Evolutionary conservation across 1,140 invertebrate genomes (phyloP), one percentile per base, ranked within the genome.

Genomic region (Pseudoatta argentina): DNA sequence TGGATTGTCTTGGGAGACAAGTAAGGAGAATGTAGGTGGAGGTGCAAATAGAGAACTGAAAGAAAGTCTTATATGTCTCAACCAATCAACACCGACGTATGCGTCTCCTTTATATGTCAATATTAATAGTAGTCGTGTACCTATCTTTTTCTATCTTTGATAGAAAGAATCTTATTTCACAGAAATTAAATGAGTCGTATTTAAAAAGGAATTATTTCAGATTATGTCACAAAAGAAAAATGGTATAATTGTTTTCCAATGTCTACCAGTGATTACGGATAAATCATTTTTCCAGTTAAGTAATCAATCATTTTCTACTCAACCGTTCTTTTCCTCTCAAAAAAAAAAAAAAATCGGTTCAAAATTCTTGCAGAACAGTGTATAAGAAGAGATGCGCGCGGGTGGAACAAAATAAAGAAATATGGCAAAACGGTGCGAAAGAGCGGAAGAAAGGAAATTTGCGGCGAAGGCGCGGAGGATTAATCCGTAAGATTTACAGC

Each of bases 401-500:
- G 48, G 57, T 69, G 51, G 24, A 79, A 72, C 24, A 18, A 48
- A 44, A 76, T 72, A 75, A 75, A 71, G 27, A 64, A 78, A 77
- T 61, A 73, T 83, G 48, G 39, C 63, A 88, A 77, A 88, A 34
- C 12, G 61, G 51, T 27, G 73, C 39, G 82, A 30, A 55, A 73
- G 16, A 57, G 78, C 44, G 55, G 51, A 85, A 79, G 79, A 76
- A 57, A 85, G 51, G 76, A 82, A 69, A 87, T 73, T 72, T 61
- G 51, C 64, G 69, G 82, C 53, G 72, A 79, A 86, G 63, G 67
- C 16, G 61, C 89, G 81, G 77, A 90, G 89, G 87, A 91, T 91
- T 91, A 91, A 91, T 91, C 88, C 89, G 77, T 78, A 91, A 91
- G 89, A 91, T 91, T 91, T 91, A 91, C 89, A 91, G 89, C 89